Evolutionary conservation across 1,140 invertebrate genomes (phyloP).

Genomic region (Homarus americanus): DNA sequence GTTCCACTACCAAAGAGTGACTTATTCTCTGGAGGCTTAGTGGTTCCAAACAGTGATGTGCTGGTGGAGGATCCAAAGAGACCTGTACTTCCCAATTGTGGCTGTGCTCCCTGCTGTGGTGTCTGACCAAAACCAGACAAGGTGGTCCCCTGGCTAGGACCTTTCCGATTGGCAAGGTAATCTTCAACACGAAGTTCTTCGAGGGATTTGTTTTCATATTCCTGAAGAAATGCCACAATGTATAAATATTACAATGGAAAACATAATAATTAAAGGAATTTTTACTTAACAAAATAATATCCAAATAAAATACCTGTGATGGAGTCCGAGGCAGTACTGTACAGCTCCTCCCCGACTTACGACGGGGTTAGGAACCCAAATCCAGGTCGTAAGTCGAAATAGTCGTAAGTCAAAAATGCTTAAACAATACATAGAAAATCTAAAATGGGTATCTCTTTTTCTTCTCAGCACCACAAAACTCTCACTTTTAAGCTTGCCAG

Average conservation of each 20-base stretch:
- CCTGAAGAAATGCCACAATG: constrained; percentile 81
- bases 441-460: too few relatives aligned
- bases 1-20: constrained; percentile 77
- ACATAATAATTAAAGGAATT: too few relatives aligned
- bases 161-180: constrained; percentile 93
- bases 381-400: too few relatives aligned
- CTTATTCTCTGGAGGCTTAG: constrained; percentile 77
- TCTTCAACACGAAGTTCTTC: constrained; percentile 97
- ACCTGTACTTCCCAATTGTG: constrained; percentile 74
- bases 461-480: too few relatives aligned
- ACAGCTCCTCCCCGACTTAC: too few relatives aligned
- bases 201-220: constrained; percentile 95
- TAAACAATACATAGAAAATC: too few relatives aligned
- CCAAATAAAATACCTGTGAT: too few relatives aligned
- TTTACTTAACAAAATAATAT: too few relatives aligned
- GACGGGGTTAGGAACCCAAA: too few relatives aligned
- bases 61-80: constrained; percentile 70
- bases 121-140: constrained; percentile 60
- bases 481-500: too few relatives aligned
- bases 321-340: too few relatives aligned
- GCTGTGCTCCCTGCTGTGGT: constrained; percentile 58
- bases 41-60: constrained; percentile 73
- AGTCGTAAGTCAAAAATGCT: too few relatives aligned
- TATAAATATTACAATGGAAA: background rate
- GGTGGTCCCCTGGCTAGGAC: constrained; percentile 76